Evolutionary conservation across 64 coral and sea anemone genomes (phyloP).

Genomic region (Stylophora pistillata): DNA sequence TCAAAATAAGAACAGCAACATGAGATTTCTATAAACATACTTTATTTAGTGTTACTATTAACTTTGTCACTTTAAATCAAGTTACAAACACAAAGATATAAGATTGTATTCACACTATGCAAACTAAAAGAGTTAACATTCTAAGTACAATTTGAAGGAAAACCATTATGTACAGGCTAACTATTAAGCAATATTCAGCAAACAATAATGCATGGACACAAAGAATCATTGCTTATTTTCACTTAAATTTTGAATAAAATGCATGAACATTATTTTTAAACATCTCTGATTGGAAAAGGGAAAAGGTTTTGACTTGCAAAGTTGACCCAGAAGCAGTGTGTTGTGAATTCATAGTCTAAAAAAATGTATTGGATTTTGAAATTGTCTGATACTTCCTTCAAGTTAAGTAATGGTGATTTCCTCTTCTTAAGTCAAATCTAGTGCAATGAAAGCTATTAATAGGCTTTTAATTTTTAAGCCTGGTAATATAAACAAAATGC

Average conservation of each 20-base stretch:
- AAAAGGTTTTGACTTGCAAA: too few species aligned
- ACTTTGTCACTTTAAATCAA: background rate
- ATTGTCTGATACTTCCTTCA: too few species aligned
- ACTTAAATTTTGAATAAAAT: background rate
- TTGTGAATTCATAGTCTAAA: too few species aligned
- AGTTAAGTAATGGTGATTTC: too few species aligned
- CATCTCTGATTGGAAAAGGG: too few species aligned
- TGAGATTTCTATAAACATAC: background rate
- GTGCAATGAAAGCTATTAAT: too few species aligned
- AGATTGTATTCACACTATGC: background rate
- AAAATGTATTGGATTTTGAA: too few species aligned
- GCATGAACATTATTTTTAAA: background rate
- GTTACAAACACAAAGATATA: background rate
- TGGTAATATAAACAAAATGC: too few species aligned
- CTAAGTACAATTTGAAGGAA: background rate
- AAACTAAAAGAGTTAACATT: background rate
- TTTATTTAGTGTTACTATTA: constrained; percentile 9
- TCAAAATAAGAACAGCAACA: background rate
- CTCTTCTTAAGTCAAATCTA: too few species aligned
- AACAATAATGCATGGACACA: too few species aligned
- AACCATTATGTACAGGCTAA: background rate
- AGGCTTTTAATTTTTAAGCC: too few species aligned
- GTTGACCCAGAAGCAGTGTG: too few species aligned
- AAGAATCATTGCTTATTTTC: background rate
- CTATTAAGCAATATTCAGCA: background rate